Evolutionary conservation across 1,140 invertebrate genomes (phyloP).

Genomic region (Chelonus insularis): DNA sequence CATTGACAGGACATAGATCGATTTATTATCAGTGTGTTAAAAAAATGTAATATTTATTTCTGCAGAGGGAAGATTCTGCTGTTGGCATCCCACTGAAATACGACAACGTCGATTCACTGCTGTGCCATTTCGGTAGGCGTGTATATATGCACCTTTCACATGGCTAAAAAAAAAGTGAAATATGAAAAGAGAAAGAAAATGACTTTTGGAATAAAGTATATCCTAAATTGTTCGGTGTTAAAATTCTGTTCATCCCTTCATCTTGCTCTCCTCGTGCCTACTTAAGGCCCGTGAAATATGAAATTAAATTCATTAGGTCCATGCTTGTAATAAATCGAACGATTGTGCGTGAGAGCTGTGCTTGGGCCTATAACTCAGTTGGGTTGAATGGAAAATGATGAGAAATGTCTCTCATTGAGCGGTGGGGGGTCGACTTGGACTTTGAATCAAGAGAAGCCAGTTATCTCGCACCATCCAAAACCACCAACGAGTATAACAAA

Average conservation of each 20-base stretch:
- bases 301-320: slow-evolving; percentile 59
- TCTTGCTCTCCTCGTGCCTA: slow-evolving; percentile 37
- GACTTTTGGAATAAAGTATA: background rate
- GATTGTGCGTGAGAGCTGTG: slow-evolving; percentile 50
- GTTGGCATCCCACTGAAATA: slow-evolving; percentile 23
- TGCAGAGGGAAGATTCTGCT: background rate
- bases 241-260: slow-evolving; percentile 11
- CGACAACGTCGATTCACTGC: slow-evolving; percentile 26
- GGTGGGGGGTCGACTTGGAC: slow-evolving; percentile 48
- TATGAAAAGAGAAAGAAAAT: background rate
- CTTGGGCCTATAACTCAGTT: slow-evolving; percentile 54
- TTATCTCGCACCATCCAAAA: background rate
- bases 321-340: slow-evolving; percentile 58
- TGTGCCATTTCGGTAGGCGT: slow-evolving; percentile 14
- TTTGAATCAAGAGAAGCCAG: slow-evolving; percentile 23
- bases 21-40: slow-evolving; percentile 3
- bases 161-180: slow-evolving; percentile 20
- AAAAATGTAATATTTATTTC: slow-evolving; percentile 12
- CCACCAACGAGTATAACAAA: background rate
- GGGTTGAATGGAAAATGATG: slow-evolving; percentile 58
- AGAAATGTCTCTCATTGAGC: slow-evolving; percentile 60
- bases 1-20: background rate
- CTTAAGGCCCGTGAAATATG: slow-evolving; percentile 58
- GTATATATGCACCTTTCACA: slow-evolving; percentile 5
- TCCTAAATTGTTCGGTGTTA: slow-evolving; percentile 2